Evolutionary conservation across 2,888 invertebrate species (phyloP), one percentile per base, ranked within the genome.

Genomic region (Drosophila merina): DNA sequence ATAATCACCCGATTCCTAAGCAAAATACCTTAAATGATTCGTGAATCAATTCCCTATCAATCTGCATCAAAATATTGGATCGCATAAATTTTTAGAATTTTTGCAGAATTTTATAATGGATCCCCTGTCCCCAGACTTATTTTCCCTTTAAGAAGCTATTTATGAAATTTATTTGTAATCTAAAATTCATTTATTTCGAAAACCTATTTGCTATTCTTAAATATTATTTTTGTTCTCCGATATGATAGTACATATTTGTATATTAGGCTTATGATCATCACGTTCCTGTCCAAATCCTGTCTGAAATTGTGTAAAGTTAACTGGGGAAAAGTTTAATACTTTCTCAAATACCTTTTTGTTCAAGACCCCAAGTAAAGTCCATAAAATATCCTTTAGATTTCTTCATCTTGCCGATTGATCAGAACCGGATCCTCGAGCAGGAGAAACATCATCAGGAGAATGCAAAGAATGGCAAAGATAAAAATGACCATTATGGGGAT

Each of bases 401-500:
- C 36, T n/a, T n/a, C 40, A 14, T 42, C 40, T 42, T 42, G 14
- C 20, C 40, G 44, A 44, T 44, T 25, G 10, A 25, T 44, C 10
- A 10, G 4, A 25, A 44, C 25, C 44, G 44, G 44, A 4, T 44
- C 44, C 44, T 44, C 44, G 9, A 44, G 44, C 25, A 44, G 25
- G 4, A 44, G 44, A 10, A 44, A 44, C 60, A 60, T 60, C 60
- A 60, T 60, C 38, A 60, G 4, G 6, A 60, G 60, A 30, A 60
- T 60, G 47, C 38, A 60, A 26, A 60, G 38, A n/a, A 60, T 60
- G 10, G 45, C 12, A 26, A 60, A 60, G 12, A 10, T 30, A 40
- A 60, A 60, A 20, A 45, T 60, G 4, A 47, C 60, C 60, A 60
- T 60, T 3, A 60, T 20, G 8, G 60, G 60, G 5, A 60, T 60